Evolutionary conservation across 2,797 vertebrate species (phyloP), one percentile per base, ranked within the genome.

Genomic region (Ispidina lecontei): DNA sequence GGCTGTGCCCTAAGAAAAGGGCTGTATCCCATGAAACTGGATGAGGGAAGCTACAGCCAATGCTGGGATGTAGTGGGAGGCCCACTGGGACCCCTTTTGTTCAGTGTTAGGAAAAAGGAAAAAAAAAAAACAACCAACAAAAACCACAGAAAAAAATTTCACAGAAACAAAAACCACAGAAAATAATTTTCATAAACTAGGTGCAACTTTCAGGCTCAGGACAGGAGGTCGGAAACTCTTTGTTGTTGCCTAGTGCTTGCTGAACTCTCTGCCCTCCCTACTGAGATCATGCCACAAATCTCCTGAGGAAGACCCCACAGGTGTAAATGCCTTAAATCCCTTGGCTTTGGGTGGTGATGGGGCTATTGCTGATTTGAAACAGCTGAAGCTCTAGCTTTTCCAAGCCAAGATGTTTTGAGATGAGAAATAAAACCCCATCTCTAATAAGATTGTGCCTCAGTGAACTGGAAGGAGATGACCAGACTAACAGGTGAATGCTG

Each of bases 61-160:
- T 18, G 13, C n/a, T 58, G 56, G 6, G 12, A 21, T 20, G 12
- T 13, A 29, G 1, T 5, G 6, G 1, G 0, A 41, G 7, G 5
- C 3, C 9, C 4, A 2, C 22, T 68, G 44, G 20, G 47, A 25
- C 3, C 14, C 12, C 29, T 46, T 49, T 55, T 73, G 5, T 17
- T 67, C 47, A 23, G 15, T 60, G 12, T 23, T 74, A 37, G 20
- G 18, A n/a, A 70, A 82, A 75, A 71, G 3, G 13, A 55, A 51
- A 4, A 3, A 4, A 44, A 23, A 49, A 4, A 9, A 9, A 2
- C 49, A 51, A 39, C 37, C 49, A 21, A 56, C 25, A 6, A 31
- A 43, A 19, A 15, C 13, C 0, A 49, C 5, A 51, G 1, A 55
- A 5, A 39, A 39, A 39, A 39, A 3, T 14, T 39, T 39, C 37